Percentiles rank a stretch among this genome's conserved stretches.
These are phyloP conservation scores for Sebastes schlegelii DNA, from an alignment of 2,113 vertebrate genomes.

Conservation along the genomic window DNA sequence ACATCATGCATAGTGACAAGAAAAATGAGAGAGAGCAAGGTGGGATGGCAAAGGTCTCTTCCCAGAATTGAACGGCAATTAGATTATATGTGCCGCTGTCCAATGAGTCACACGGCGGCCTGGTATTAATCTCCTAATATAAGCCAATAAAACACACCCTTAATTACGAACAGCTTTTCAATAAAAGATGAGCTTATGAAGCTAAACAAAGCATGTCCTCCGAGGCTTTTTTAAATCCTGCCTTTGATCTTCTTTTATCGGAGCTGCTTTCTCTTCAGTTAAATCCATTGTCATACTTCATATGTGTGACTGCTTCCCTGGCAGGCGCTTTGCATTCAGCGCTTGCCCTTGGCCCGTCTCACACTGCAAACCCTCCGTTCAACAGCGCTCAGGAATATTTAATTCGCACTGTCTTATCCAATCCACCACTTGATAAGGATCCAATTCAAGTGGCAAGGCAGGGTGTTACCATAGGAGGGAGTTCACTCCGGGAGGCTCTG, in stretches of 20 bases:
- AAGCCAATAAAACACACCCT: conserved; percentile 65
- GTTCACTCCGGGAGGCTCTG: conserved; percentile 36
- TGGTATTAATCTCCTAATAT: conserved; percentile 59
- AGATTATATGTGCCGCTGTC: conserved; percentile 29
- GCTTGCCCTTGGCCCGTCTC: conserved; percentile 62
- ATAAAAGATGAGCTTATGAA: conserved; percentile 75
- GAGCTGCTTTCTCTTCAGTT: conserved; percentile 49
- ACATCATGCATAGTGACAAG: conserved; percentile 46
- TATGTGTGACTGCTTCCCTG: conserved; percentile 66
- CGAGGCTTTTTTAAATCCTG: conserved; percentile 63
- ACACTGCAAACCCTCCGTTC: conserved; percentile 52
- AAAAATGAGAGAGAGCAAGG: conserved; percentile 36
- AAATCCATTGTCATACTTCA: conserved; percentile 70
- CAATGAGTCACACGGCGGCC: conserved; percentile 40
- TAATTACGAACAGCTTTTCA: conserved; percentile 75
- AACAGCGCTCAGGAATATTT: conserved; percentile 68
- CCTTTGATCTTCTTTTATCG: conserved; percentile 71
- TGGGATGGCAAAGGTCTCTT: conserved; percentile 33
- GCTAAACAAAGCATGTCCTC: conserved; percentile 73
- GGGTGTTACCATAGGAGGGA: conserved; percentile 19
- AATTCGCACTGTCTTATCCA: conserved; percentile 66
- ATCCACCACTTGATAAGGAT: conserved; percentile 59
- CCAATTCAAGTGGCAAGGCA: conserved; percentile 50
- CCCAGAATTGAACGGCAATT: conserved; percentile 34
- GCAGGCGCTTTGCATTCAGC: conserved; percentile 62